A percentile compares a stretch with the other conserved stretches of the same genome.
These are phyloP conservation scores for Hemitrygon akajei DNA, from an alignment of 2,797 vertebrate genomes.

Conservation along the genomic window DNA sequence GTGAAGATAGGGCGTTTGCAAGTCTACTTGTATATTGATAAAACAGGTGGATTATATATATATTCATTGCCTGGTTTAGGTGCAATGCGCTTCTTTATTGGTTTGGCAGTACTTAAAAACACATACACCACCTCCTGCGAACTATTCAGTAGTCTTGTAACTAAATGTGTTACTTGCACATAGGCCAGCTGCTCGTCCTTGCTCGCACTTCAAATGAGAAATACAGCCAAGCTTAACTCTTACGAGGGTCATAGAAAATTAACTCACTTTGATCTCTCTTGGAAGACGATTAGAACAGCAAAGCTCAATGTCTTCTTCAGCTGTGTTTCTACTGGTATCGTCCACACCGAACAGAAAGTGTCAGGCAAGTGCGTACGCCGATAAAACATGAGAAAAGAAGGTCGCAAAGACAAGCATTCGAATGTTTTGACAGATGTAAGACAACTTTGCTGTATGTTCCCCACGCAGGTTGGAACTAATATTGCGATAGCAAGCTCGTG, in stretches of 20 bases:
- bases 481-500: background rate
- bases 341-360: background rate
- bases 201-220: slow-evolving; percentile 47
- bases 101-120: background rate
- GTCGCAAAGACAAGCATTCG: background rate
- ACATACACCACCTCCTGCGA: background rate
- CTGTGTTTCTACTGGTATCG: slow-evolving; percentile 57
- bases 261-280: slow-evolving; percentile 72
- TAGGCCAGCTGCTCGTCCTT: slow-evolving; percentile 54
- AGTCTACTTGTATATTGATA: background rate
- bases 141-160: background rate
- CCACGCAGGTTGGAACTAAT: background rate
- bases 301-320: slow-evolving; percentile 87
- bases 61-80: background rate
- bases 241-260: slow-evolving; percentile 58
- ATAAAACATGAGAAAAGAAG: background rate
- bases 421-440: slow-evolving; percentile 21
- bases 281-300: slow-evolving; percentile 58
- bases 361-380: background rate
- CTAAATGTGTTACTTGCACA: background rate
- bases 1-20: background rate
- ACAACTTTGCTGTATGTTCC: background rate
- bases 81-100: background rate
- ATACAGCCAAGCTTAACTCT: slow-evolving; percentile 63
- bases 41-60: background rate